Evolutionary conservation across 2,888 invertebrate genomes (phyloP).

Genomic region (Patella ulyssiponensis): DNA sequence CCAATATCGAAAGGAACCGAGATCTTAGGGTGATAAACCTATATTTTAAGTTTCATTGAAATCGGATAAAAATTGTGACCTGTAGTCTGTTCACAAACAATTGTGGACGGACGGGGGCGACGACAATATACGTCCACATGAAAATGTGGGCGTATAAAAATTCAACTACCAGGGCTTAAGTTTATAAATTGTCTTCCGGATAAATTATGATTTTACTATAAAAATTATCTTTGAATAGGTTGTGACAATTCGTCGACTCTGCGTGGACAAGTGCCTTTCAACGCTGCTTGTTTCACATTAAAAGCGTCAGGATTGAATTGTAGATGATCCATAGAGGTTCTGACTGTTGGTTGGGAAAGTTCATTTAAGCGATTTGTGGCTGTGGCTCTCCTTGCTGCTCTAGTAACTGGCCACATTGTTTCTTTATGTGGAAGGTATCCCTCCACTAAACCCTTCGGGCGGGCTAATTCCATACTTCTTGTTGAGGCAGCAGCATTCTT

Average conservation of each 20-base stretch:
- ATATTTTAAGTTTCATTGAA: too few species aligned
- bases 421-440: constrained; percentile 60
- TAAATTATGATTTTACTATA: not conserved
- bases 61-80: too few species aligned
- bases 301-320: constrained; percentile 69
- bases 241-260: constrained; percentile 59
- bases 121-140: too few species aligned
- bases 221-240: constrained; percentile 56
- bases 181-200: not conserved
- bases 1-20: too few species aligned
- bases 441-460: constrained; percentile 56
- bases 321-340: constrained; percentile 68
- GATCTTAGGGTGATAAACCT: too few species aligned
- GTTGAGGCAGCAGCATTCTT: constrained; percentile 58
- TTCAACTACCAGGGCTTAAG: too few species aligned
- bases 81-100: too few species aligned
- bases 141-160: too few species aligned
- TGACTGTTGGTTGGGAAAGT: constrained; percentile 56
- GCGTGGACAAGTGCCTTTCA: constrained; percentile 58
- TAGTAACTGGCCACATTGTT: constrained; percentile 55
- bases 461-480: constrained; percentile 59
- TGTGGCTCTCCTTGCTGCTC: constrained; percentile 55
- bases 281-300: constrained; percentile 59
- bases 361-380: constrained; percentile 51
- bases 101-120: too few species aligned